Base-by-base conservation (phyloP, 2,888 invertebrate genomes). In the Clostera curtula region DNA sequence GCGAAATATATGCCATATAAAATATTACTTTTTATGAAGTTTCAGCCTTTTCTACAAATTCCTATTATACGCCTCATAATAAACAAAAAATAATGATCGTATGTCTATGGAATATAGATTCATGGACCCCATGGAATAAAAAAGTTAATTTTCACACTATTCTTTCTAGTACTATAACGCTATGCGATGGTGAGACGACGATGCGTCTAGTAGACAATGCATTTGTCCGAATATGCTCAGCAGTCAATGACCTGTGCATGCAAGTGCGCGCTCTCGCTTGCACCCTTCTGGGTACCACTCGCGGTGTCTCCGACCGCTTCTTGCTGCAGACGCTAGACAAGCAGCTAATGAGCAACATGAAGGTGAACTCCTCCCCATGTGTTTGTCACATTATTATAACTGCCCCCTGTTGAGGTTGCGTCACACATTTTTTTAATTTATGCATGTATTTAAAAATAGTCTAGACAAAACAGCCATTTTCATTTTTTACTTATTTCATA, bases 321-420 rank as follows among this genome's bases (percentile, higher is more conserved):
- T 85, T 99, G 27, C 91, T 96, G 59, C 98, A 99, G 79, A 98
- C 98, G 0, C 77, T 99, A 16, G 98, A 99, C 64, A 99, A 99
- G 72, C 98, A 98, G 62, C 87, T 97, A 12, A 97, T 97, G 96
- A 95, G 95, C 25, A 94, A 96, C 59, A 92, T 97, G 90, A 90
- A 93, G 85, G 93, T 93, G 70, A 57, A 12, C 21, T 5, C 10
- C 9, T 7, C 3, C 8, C 10, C 6, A 1, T 17, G 5, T 10
- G 20, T 9, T 2, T 7, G 10, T 2, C 11, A 7, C 17, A 6
- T 17, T 24, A 41, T 29, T 16, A 12, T 12, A 36, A 36, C 60
- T 63, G 6, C 61, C n/a, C n/a, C n/a, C n/a, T n/a, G n/a, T n/a
- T n/a, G n/a, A n/a, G n/a, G n/a, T n/a, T n/a, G n/a, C n/a, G n/a